Base-by-base conservation (phyloP, 2,888 invertebrate species). In the Eledone cirrhosa region DNA sequence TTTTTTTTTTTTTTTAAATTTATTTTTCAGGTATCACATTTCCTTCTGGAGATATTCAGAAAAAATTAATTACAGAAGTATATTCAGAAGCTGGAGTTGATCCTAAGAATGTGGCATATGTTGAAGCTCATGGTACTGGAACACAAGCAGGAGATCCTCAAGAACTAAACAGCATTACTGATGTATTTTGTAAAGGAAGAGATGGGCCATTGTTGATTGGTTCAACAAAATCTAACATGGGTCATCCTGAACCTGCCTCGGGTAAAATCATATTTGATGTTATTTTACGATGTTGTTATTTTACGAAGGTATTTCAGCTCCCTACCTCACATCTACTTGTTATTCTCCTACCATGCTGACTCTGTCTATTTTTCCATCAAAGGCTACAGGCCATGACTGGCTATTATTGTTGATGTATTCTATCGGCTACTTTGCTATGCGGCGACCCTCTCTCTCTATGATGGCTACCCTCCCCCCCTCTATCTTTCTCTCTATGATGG, bases 81-180 rank as follows among this genome's bases (percentile, higher is more conserved):
- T 99, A 98, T 92, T 92, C 92, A 13, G 97, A 97, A 91, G 94
- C 94, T 63, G 94, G 94, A 0, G 91, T 99, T 78, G 94, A 95
- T 85, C 98, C 99, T 7, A 90, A 92, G 77, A 94, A 95, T 79
- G 95, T 99, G 0, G 92, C 92, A 4, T 99, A 98, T 91, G 95
- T 99, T 2, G 99, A 99, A 92, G 97, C 98, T 78, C 99, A 99
- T 91, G 99, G 99, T 79, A 99, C 99, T 29, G 99, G 99, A 80
- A 99, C 99, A 16, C 98, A 98, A 83, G 91, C 88, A 19, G 91
- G 99, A n/a, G 99, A 99, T 92, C 98, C 98, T 0, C 96, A 98
- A 90, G 99, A 99, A 92, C 94, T 97, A 4, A 97, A 98, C 90
- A 95, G 97, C 0, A 97, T 99, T 84, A 95, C 95, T 0, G 96